Conservation (phyloP, 1,140 invertebrate species). For the Globodera ellingtonae region DNA sequence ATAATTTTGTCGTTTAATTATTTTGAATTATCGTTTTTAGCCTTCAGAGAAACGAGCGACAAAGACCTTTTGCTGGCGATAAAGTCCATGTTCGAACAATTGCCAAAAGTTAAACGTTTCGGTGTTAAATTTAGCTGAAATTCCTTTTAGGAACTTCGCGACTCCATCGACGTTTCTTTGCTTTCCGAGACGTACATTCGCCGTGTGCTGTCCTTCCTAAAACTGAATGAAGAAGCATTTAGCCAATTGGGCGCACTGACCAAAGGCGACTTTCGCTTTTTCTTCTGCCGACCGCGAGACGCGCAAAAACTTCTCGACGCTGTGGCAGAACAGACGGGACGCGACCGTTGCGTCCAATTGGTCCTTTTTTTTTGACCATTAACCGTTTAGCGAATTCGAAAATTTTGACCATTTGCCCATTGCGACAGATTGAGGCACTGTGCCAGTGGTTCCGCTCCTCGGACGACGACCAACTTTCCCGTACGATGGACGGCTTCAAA, state of each 20-base stretch:
- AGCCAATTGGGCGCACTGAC: constrained; percentile 42
- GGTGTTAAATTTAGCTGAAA: background rate
- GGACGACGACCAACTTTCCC: background rate
- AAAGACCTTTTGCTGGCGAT: constrained; percentile 22
- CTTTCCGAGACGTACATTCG: constrained; percentile 43
- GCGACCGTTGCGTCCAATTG: background rate
- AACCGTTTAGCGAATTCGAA: background rate
- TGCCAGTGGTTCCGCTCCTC: constrained; percentile 13
- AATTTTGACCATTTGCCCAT: background rate
- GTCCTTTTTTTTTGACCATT: constrained; percentile 20
- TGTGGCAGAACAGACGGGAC: constrained; percentile 2
- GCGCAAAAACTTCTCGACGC: constrained; percentile 29
- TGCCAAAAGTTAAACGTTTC: constrained; percentile 26
- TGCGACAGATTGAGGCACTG: constrained; percentile 11
- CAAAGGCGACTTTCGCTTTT: constrained; percentile 50
- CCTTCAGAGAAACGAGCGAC: constrained; percentile 5
- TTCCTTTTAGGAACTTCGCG: background rate
- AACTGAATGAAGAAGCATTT: constrained; percentile 56
- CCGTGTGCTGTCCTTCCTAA: constrained; percentile 49
- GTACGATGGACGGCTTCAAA: constrained; percentile 22
- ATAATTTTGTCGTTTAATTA: constrained; percentile 29
- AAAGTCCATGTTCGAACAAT: background rate
- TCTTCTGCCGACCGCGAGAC: constrained; percentile 37
- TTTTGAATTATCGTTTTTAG: background rate
- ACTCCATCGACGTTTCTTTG: constrained; percentile 18